Base-by-base conservation (phyloP, 2,797 vertebrate genomes). In the Enteromius trimaculatus region DNA sequence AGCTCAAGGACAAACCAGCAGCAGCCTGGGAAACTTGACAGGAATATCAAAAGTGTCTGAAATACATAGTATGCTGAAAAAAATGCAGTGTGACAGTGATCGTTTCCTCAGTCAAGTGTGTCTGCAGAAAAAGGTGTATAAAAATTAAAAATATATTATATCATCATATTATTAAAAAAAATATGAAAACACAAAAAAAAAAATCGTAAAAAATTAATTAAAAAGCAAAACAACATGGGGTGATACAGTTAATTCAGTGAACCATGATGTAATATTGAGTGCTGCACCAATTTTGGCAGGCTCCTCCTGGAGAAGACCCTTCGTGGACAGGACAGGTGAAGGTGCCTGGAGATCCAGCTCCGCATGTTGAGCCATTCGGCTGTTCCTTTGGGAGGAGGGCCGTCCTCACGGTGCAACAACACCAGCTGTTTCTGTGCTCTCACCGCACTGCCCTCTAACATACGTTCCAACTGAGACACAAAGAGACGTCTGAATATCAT, bases 351-450 rank as follows among this genome's bases (percentile, higher is more conserved):
- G 84, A 98, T 97, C 97, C 98, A 99, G 92, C 95, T 97, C 1
- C 97, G 85, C 97, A 97, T 98, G 94, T 98, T 99, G 6, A 98
- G 96, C 98, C 97, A 98, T 62, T 99, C 96, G 0, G 94, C 96
- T 0, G 98, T 98, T 8, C 95, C 96, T 49, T 91, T 93, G 0
- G 97, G 98, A 0, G 92, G 92, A 0, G 97, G 96, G 0, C 97
- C 96, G 0, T 99, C 98, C 90, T 99, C 96, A 26, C 93, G 93
- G 82, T 98, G 97, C 76, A 99, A 94, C 88, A 99, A 87, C 51
- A 98, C 77, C 26, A 99, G 94, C 81, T 98, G 97, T 91, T 99
- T 99, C 95, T 98, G 97, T 31, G 97, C 97, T 0, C 97, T 95
- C 6, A 97, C 96, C 0, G 97, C 94, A 0, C 96, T 95, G 88